Base-by-base conservation (phyloP, 2,797 vertebrate species). In the Semotilus atromaculatus region DNA sequence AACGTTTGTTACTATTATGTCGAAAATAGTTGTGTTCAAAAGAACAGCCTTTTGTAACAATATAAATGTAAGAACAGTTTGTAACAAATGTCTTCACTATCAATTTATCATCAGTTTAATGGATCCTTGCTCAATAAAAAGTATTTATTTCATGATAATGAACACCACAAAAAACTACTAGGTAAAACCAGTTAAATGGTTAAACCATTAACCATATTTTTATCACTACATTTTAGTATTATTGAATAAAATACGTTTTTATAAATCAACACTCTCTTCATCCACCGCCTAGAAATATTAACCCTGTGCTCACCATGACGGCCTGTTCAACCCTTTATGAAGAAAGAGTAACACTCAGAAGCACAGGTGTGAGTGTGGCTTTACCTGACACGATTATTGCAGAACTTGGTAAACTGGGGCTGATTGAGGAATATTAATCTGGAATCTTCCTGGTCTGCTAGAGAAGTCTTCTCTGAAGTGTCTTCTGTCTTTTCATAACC, bases 401-500 rank as follows among this genome's bases (percentile, higher is more conserved):
- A 99, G 94, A 99, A 99, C 92, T 98, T 99, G 23, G 96, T 96
- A 88, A 97, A 95, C 92, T 99, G 98, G 1, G 94, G 97, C 89
- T 97, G 98, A 92, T 98, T 99, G 93, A 99, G 97, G 93, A 97
- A 96, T 93, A 99, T 97, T 85, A 96, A 93, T 90, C 98, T 95
- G 70, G 96, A 92, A 91, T 99, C 98, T 84, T 98, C 97, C 93
- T 98, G 97, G 93, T 99, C 98, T 90, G 98, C 97, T 86, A 99
- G 90, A 0, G 97, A 97, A 7, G 97, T 98, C 94, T 97, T 99
- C 89, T 97, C 97, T 23, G 97, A 96, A 3, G 94, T 91, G 88
- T 99, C 97, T 88, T 98, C 97, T 0, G 98, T 97, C 94, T 99
- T 99, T 92, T 97, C 97, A 92, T 99, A 99, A 72, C 98, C 98